Evolutionary conservation across 1,140 invertebrate species (phyloP).

Genomic region (Temnothorax curvispinosus): DNA sequence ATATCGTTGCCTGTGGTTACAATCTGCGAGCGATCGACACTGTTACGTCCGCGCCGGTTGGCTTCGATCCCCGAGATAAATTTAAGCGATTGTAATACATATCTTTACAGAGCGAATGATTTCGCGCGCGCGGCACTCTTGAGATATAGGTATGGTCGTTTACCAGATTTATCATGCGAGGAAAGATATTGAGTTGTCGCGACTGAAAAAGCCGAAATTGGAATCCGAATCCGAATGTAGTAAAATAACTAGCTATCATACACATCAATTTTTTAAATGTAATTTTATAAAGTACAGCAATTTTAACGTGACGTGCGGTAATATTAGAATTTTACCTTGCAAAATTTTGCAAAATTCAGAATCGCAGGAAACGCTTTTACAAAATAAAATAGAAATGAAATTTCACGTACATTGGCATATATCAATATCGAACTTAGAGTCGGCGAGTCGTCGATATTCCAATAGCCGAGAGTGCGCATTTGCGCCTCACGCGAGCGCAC

Average conservation of each 20-base stretch:
- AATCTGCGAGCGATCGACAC: conserved; percentile 43
- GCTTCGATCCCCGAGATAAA: conserved; percentile 53
- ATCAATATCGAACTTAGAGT: not conserved
- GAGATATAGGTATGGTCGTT: conserved; percentile 13
- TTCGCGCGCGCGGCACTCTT: not conserved
- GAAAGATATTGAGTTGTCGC: not conserved
- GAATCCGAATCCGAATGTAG: not conserved
- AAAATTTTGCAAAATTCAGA: not conserved
- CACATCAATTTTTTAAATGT: not conserved
- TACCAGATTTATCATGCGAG: conserved; percentile 10
- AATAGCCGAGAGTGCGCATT: conserved; percentile 1
- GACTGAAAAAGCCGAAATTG: not conserved
- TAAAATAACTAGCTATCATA: not conserved
- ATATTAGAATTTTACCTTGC: not conserved
- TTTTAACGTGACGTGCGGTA: not conserved
- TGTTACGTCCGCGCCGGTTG: conserved; percentile 38
- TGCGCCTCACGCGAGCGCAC: not conserved
- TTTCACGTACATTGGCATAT: not conserved
- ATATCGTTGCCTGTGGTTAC: conserved; percentile 53
- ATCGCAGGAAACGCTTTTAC: not conserved
- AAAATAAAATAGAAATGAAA: not conserved
- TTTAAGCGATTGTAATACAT: conserved; percentile 53
- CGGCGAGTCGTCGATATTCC: not conserved
- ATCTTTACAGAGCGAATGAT: conserved; percentile 16
- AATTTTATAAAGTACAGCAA: not conserved